A percentile compares a stretch with the other conserved stretches of the same genome.
Evolutionary conservation across 2,888 invertebrate genomes (phyloP).

Genomic region (Sepiola atlantica): DNA sequence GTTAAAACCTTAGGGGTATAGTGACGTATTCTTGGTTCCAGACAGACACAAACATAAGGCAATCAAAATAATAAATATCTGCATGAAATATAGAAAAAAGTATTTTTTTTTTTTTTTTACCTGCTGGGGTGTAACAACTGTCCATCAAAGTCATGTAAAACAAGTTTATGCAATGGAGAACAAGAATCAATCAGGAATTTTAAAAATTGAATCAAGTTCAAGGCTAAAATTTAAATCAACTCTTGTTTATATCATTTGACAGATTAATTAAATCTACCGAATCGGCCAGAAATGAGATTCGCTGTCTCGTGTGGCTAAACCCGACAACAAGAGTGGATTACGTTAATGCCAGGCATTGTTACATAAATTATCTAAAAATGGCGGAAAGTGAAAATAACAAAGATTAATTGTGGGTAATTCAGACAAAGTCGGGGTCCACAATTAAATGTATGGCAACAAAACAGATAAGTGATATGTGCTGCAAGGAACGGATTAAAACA

Average conservation of each 20-base stretch:
- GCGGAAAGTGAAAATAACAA: background rate
- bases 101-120: background rate
- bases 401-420: background rate
- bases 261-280: background rate
- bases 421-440: background rate
- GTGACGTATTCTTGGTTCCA: too few species aligned
- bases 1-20: too few species aligned
- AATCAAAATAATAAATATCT: too few species aligned
- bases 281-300: background rate
- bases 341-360: background rate
- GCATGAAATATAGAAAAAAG: too few species aligned
- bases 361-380: background rate
- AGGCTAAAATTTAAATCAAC: background rate
- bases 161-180: background rate
- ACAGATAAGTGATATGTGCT: background rate
- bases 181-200: background rate
- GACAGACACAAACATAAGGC: too few species aligned
- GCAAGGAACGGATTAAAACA: background rate
- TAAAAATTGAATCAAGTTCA: background rate
- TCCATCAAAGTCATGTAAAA: background rate
- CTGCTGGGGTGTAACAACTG: background rate
- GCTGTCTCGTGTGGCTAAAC: background rate
- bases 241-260: background rate
- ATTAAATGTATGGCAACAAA: background rate
- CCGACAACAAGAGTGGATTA: background rate